Percentiles rank a stretch among this genome's conserved stretches.
Conservation (phyloP, 1,140 invertebrate genomes). For the Nylanderia fulva region DNA sequence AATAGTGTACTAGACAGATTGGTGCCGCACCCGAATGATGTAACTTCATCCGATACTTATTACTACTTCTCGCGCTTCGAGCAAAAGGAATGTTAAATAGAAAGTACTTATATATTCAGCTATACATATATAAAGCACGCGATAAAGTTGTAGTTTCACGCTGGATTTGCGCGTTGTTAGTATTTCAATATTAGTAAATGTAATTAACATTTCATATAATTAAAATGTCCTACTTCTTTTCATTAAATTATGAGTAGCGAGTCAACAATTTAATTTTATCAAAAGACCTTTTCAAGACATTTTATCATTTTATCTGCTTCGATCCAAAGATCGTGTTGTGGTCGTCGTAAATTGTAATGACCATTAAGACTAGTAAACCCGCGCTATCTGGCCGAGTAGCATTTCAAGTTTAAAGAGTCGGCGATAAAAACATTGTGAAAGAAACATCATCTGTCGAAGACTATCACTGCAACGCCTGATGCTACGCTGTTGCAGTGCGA, state of each 20-base stretch:
- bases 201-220: not conserved
- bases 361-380: not conserved
- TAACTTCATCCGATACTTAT: constrained; percentile 28
- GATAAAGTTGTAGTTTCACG: too few relatives aligned
- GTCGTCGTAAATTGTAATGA: not conserved
- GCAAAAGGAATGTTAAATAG: constrained; percentile 26
- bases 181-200: not conserved
- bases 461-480: not conserved
- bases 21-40: constrained; percentile 40
- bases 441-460: not conserved
- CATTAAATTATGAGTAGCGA: not conserved
- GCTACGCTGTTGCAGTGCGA: not conserved
- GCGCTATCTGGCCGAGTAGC: not conserved
- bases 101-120: constrained; percentile 8
- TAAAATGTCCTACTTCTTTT: not conserved
- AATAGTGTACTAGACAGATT: not conserved
- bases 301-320: not conserved
- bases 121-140: not conserved
- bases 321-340: not conserved
- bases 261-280: not conserved
- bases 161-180: not conserved
- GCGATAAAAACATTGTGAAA: constrained; percentile 10
- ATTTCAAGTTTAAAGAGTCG: not conserved
- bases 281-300: not conserved
- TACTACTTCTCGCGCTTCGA: constrained; percentile 1